phyloP scores from a whole-genome alignment of 2,797 vertebrate species.

The Pseudocheirus occidentalis region DNA sequence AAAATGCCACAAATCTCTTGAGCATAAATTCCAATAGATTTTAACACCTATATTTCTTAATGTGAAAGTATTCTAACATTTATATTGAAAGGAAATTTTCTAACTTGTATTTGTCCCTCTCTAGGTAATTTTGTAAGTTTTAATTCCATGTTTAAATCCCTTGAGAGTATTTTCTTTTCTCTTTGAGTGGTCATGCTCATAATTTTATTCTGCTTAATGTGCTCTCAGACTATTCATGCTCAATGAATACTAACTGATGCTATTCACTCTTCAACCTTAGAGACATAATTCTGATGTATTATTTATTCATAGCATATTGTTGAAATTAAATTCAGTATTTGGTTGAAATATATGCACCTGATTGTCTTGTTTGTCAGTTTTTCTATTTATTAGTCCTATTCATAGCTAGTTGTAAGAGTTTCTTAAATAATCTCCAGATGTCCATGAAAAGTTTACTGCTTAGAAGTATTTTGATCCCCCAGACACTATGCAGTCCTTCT shows the following conservation, averaged over 20 bases:
- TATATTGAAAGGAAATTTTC: slow-evolving; percentile 1
- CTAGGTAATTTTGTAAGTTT: background rate
- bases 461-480: background rate
- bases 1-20: background rate
- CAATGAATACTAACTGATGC: background rate
- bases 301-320: slow-evolving; percentile 11
- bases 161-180: background rate
- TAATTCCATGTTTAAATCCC: background rate
- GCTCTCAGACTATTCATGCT: background rate
- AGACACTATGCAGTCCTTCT: background rate
- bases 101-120: background rate
- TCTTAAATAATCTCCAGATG: background rate
- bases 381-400: background rate
- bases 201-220: background rate
- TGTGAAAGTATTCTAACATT: background rate
- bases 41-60: background rate
- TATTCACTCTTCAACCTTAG: background rate
- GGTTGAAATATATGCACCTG: background rate
- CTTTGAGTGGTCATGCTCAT: background rate
- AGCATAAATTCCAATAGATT: background rate
- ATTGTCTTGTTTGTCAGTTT: background rate
- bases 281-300: slow-evolving; percentile 4
- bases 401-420: background rate
- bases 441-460: background rate
- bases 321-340: background rate